A percentile compares a stretch with the other conserved stretches of the same genome.
These are phyloP conservation scores for Zeus faber DNA, from an alignment of 2,113 vertebrate species.

Conservation along the genomic window DNA sequence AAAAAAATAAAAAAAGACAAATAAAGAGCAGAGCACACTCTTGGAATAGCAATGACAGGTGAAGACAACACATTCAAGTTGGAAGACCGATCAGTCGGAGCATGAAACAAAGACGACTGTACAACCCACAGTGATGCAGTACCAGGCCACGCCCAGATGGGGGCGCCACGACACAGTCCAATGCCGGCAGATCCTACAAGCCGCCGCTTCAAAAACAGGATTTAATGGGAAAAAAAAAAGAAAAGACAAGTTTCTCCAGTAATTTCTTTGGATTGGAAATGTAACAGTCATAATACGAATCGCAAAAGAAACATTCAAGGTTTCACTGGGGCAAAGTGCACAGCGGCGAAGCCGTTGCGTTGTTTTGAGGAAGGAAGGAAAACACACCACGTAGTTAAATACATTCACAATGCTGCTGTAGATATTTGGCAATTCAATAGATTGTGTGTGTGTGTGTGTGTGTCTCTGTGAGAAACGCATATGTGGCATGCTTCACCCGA, in stretches of 20 bases:
- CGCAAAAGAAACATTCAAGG: not conserved
- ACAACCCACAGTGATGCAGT: conserved; percentile 41
- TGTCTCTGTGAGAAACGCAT: not conserved
- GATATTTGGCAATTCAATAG: conserved; percentile 18
- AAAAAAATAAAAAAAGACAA: too few relatives aligned
- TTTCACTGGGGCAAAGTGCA: not conserved
- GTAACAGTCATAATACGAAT: conserved; percentile 43
- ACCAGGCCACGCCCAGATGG: conserved; percentile 38
- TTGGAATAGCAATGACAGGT: too few relatives aligned
- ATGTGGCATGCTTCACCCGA: not conserved
- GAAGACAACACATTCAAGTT: too few relatives aligned
- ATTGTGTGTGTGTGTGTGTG: conserved; percentile 1
- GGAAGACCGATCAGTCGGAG: too few relatives aligned
- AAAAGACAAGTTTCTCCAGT: conserved; percentile 34
- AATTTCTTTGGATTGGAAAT: conserved; percentile 49
- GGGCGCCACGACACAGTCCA: conserved; percentile 39
- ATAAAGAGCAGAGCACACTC: too few relatives aligned
- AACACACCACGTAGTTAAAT: conserved; percentile 13
- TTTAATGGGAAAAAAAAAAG: conserved; percentile 1
- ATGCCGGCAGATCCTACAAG: not conserved
- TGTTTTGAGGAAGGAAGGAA: conserved; percentile 5
- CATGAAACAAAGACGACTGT: too few relatives aligned
- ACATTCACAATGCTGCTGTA: conserved; percentile 25
- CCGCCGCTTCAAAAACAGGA: conserved; percentile 4
- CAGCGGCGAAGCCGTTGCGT: conserved; percentile 12